Base-by-base conservation (phyloP, 2,888 invertebrate genomes). In the Hofmannophila pseudospretella region DNA sequence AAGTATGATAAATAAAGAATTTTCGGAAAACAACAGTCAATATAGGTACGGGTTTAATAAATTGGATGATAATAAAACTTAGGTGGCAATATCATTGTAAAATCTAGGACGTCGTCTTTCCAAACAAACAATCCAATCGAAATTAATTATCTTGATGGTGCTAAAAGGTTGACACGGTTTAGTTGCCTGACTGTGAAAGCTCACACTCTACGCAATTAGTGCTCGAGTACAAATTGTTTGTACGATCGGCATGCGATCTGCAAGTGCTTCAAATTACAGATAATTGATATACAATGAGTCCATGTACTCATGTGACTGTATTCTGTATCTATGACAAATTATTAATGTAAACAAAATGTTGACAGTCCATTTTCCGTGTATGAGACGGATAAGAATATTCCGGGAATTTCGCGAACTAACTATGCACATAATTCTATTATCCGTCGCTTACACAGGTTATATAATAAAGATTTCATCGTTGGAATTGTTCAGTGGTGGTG, bases 241-340 rank as follows among this genome's bases (percentile, higher is more conserved):
- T 55, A 44, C 56, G 52, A 56, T 59, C 63, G 68, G 70, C 73
- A 75, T 70, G 58, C 54, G 55, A 61, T 67, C 53, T 56, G 60
- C 70, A 70, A 78, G 74, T 80, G 78, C 58, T 64, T 75, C 72
- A 68, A 82, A 82, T 81, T 76, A 72, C 58, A 57, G 67, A 70
- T 81, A 81, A 82, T 81, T 82, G 79, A 73, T 81, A 70, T 56
- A 58, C 71, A 74, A 77, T 75, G 67, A 72, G 63, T 61, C 51
- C 48, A 57, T 53, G 60, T 67, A 69, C 65, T 68, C 65, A 67
- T 61, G 54, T 68, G 67, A 62, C 61, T 62, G 64, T n/a, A n/a
- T n/a, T n/a, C n/a, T n/a, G n/a, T n/a, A n/a, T n/a, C n/a, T n/a
- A n/a, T 66, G 68, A 65, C 67, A 63, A 64, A 58, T 68, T 60